Percentiles rank a stretch among this genome's conserved stretches.
phyloP scores from a whole-genome alignment of 2,797 vertebrate genomes.

The Coccyzus lansbergi region DNA sequence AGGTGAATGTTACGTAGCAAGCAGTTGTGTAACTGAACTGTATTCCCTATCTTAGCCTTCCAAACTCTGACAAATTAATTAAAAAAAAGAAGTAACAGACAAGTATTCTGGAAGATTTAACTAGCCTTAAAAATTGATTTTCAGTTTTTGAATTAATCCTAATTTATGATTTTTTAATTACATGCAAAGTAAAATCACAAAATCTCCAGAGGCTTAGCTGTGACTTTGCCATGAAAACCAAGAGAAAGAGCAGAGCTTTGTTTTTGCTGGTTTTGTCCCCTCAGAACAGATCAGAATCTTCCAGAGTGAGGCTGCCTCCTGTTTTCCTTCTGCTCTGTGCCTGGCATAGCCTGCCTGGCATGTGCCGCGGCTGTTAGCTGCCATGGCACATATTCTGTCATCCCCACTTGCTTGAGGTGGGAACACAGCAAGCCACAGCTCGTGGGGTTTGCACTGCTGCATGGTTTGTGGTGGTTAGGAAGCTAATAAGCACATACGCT shows the following conservation, averaged over 20 bases:
- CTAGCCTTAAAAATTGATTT: constrained; percentile 52
- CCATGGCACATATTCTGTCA: not conserved
- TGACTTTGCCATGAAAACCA: not conserved
- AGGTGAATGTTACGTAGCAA: not conserved
- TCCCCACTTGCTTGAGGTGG: not conserved
- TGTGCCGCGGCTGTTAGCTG: not conserved
- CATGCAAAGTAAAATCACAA: not conserved
- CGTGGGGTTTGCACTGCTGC: accelerated
- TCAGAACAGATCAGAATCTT: not conserved
- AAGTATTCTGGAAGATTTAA: constrained; percentile 47
- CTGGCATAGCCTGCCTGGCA: not conserved
- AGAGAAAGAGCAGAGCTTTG: not conserved
- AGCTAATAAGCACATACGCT: not conserved
- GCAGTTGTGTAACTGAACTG: not conserved
- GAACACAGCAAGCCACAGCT: not conserved
- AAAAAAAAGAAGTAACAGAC: not conserved
- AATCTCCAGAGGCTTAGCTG: constrained; percentile 8
- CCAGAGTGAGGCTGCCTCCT: not conserved
- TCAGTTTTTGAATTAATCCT: constrained; percentile 34
- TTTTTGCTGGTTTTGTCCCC: not conserved
- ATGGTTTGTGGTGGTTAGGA: accelerated
- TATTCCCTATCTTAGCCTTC: constrained; percentile 20
- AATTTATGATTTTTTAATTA: constrained; percentile 63
- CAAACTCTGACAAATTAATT: not conserved
- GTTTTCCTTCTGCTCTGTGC: not conserved